Evolutionary conservation across 1,140 invertebrate species (phyloP), one percentile per base, ranked within the genome.

Genomic region (Aphis gossypii): DNA sequence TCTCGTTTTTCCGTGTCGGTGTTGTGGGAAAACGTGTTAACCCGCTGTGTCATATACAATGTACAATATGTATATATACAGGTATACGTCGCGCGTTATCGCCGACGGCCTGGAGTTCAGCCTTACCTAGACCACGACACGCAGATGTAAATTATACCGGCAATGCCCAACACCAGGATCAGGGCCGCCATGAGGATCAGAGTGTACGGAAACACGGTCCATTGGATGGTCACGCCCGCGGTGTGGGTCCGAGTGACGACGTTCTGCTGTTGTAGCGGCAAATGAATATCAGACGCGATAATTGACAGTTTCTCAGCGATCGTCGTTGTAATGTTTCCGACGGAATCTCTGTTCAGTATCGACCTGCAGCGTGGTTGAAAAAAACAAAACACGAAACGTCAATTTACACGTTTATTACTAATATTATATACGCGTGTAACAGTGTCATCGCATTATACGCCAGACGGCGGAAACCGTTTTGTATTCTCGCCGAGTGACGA

Each of bases 101-200:
- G 83, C 38, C 9, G 2, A 1, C 23, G 41, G 23, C 23, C 30
- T 1, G 21, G 20, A 51, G n/a, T 88, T 41, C 25, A 54, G 60
- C 9, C 96, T 96, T 95, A 98, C 98, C 97, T 98, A 93, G 98
- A 98, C 98, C 98, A 99, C 1, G 98, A 98, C 83, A 98, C 97
- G 95, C 98, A 98, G 54, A 99, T 98, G 95, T 99, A 98, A 51
- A 98, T 97, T 68, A 98, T 98, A 25, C 98, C 98, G 92, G 97
- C 97, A 30, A 97, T 96, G 6, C 98, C 98, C 41, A 98, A 96
- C 8, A 99, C 96, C 35, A 99, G 96, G 92, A 99, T 98, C 35
- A 99, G 96, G 68, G 97, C 97, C 1, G 98, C 98, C 38, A 99
- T 97, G 41, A 98, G 96, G 90, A 99, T 97, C 14, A 99, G 96